Conservation (phyloP, 2,113 vertebrate species). For the Silurus glanis region DNA sequence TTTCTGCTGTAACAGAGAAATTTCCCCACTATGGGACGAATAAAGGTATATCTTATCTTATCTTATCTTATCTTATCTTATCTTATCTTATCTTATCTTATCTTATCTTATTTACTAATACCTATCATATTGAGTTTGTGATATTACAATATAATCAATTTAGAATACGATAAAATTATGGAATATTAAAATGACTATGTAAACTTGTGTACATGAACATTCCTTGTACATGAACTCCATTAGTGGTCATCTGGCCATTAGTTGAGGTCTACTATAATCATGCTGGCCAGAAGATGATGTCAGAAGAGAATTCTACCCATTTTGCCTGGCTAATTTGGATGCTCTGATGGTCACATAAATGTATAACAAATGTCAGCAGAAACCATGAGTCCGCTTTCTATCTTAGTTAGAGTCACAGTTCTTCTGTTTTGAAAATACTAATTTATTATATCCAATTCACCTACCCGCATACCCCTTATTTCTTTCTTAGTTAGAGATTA, state of each 20-base stretch:
- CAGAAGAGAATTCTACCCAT: slow-evolving; percentile 43
- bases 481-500: no score
- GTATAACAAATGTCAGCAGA: slow-evolving; percentile 61
- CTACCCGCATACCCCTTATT: background rate
- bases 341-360: slow-evolving; percentile 50
- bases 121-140: background rate
- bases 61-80: no score
- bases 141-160: background rate
- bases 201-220: background rate
- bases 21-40: no score
- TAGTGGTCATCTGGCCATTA: background rate
- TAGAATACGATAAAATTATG: background rate
- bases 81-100: no score
- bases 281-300: slow-evolving; percentile 49
- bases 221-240: background rate
- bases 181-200: background rate
- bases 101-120: no score
- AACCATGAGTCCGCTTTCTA: slow-evolving; percentile 31
- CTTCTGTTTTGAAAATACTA: background rate
- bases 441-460: background rate
- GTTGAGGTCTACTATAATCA: slow-evolving; percentile 51
- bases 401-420: background rate
- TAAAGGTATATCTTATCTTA: no score
- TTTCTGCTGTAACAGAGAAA: no score
- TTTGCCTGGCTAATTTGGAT: slow-evolving; percentile 49